Evolutionary conservation across 2,888 invertebrate species (phyloP).

Genomic region (Muschampia plurimacula): DNA sequence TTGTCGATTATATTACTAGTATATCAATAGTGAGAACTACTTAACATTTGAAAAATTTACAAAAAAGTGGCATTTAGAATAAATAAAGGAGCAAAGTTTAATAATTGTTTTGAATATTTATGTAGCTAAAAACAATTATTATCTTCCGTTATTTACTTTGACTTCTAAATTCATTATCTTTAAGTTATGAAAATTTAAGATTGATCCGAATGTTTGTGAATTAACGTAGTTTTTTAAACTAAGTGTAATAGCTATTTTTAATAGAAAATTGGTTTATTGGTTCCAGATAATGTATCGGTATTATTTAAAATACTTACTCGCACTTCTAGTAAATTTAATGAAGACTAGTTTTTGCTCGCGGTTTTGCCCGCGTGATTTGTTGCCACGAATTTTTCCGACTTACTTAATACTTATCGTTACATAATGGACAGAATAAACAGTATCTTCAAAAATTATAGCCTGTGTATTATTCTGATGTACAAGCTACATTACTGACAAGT

Average conservation of each 20-base stretch:
- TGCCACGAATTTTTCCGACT: too few relatives aligned
- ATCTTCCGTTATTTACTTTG: background rate
- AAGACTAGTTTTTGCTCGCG: too few relatives aligned
- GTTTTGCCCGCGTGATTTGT: too few relatives aligned
- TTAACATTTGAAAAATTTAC: conserved; percentile 39
- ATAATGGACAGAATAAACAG: too few relatives aligned
- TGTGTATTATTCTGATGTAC: too few relatives aligned
- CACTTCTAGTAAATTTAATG: too few relatives aligned
- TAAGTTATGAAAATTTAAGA: background rate
- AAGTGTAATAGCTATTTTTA: background rate
- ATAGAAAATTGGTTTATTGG: background rate
- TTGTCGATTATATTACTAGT: conserved; percentile 18
- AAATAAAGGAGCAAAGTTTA: background rate
- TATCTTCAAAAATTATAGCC: too few relatives aligned
- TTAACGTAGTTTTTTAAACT: background rate
- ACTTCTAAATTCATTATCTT: background rate
- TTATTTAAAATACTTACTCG: too few relatives aligned
- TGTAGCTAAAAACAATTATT: background rate
- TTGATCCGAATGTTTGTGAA: background rate
- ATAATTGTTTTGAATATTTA: background rate
- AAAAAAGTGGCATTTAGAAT: background rate
- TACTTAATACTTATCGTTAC: too few relatives aligned
- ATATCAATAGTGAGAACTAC: conserved; percentile 42
- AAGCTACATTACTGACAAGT: too few relatives aligned
- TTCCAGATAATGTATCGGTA: too few relatives aligned